These are phyloP conservation scores for Tenebrosternarchus preto DNA, from an alignment of 2,113 vertebrate species.

Conservation along the genomic window DNA sequence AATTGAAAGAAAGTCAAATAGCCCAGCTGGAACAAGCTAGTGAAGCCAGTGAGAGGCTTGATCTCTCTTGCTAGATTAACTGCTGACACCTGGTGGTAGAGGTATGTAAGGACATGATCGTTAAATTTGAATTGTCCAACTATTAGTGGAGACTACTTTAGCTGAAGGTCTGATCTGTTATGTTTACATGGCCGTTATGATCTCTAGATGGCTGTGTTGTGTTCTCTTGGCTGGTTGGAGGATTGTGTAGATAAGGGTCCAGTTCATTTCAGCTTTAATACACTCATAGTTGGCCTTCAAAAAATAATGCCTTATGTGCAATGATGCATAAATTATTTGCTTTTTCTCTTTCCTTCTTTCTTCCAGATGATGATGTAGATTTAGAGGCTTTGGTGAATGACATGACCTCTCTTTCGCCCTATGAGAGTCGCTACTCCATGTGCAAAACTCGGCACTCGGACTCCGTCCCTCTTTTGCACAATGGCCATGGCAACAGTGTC, in stretches of 20 bases:
- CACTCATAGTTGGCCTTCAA: too few relatives aligned
- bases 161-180: neutral
- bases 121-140: neutral
- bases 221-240: too few relatives aligned
- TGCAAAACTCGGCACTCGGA: slow-evolving; percentile 78
- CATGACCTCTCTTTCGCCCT: slow-evolving; percentile 83
- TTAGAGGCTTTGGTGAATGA: slow-evolving; percentile 91
- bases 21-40: neutral
- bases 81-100: slow-evolving; percentile 20
- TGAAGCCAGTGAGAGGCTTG: neutral
- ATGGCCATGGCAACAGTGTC: slow-evolving; percentile 68
- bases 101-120: neutral
- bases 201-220: too few relatives aligned
- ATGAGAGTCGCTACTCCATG: slow-evolving; percentile 82
- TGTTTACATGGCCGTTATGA: too few relatives aligned
- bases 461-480: slow-evolving; percentile 84
- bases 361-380: slow-evolving; percentile 90
- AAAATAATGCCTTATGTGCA: neutral
- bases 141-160: neutral
- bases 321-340: neutral
- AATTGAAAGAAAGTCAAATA: neutral
- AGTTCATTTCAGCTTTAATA: too few relatives aligned
- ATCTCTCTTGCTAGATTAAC: neutral
- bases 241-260: too few relatives aligned
- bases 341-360: neutral